Conservation (phyloP, 2,797 vertebrate species). For the Hafferia zeledoni region DNA sequence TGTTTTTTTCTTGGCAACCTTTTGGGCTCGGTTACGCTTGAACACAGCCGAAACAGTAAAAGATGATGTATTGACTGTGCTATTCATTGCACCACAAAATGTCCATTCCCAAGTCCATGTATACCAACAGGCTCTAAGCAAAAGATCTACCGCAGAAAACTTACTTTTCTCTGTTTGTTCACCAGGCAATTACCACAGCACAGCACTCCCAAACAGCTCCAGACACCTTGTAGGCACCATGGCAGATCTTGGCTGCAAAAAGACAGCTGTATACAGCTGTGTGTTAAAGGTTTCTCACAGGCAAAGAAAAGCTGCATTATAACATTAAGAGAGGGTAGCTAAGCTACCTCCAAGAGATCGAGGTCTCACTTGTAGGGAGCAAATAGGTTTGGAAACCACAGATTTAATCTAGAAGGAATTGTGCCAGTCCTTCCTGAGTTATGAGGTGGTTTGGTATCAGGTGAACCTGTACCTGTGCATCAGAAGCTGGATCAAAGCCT, state of each 20-base stretch:
- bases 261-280: conserved; percentile 41
- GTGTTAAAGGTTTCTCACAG: not conserved
- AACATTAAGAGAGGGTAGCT: not conserved
- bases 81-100: not conserved
- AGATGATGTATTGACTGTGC: not conserved
- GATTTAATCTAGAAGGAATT: not conserved
- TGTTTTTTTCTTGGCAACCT: not conserved
- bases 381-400: not conserved
- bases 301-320: conserved; percentile 28
- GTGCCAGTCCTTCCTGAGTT: not conserved
- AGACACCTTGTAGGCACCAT: not conserved
- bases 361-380: not conserved
- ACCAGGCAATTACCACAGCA: not conserved
- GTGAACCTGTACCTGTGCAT: not conserved
- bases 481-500: not conserved
- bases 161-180: not conserved
- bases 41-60: not conserved
- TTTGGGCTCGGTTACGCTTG: not conserved
- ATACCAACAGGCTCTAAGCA: not conserved
- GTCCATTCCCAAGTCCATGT: not conserved
- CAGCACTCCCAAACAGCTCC: not conserved
- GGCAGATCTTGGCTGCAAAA: not conserved
- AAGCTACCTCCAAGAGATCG: not conserved
- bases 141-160: not conserved
- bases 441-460: not conserved